Base-by-base conservation (phyloP, 2,797 vertebrate genomes). In the Enteromius afrohamiltoni region DNA sequence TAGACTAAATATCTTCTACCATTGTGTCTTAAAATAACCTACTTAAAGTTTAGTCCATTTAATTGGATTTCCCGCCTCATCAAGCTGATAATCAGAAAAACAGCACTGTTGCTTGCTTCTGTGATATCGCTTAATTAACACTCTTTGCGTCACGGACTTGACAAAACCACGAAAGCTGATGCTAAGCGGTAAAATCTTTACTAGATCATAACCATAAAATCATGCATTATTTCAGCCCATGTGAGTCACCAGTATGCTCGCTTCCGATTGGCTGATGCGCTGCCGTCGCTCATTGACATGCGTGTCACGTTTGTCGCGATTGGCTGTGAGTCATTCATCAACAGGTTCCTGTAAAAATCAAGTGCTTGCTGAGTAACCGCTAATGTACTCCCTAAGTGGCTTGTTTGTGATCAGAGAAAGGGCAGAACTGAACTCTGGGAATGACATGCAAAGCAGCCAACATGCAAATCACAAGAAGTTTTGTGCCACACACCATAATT, bases 391-490 rank as follows among this genome's bases (percentile, higher is more conserved):
- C 11, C 19, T 55, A 40, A 75, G 73, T 23, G 70, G 19, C 73
- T 37, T 37, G 26, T 67, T 67, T 23, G 17, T 55, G 73, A 75
- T 4, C 13, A 8, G 31, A 8, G 71, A n/a, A 75, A 37, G 1
- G 49, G 73, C 73, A 75, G 73, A 55, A 55, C 49, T n/a, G 73
- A 55, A 67, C 79, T 78, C 77, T 86, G 58, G 68, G 62, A 65
- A 81, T 49, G 42, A 40, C 67, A 81, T 84, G 69, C 85, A 85
- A 85, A 85, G 76, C 75, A 60, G 80, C 75, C 26, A 17, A 26
- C 69, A 83, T 83, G 82, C 82, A 86, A 86, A 86, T 86, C 74
- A 11, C 49, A 84, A 26, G 45, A 60, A 34, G 71, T 47, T 80
- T 34, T 37, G 73, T 29, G 10, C 21, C 42, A 23, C 37, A 40